Percentiles rank a stretch among this genome's conserved stretches.
These are phyloP conservation scores for Drosophila tanythrix DNA, from an alignment of 2,888 invertebrate species.

Conservation along the genomic window DNA sequence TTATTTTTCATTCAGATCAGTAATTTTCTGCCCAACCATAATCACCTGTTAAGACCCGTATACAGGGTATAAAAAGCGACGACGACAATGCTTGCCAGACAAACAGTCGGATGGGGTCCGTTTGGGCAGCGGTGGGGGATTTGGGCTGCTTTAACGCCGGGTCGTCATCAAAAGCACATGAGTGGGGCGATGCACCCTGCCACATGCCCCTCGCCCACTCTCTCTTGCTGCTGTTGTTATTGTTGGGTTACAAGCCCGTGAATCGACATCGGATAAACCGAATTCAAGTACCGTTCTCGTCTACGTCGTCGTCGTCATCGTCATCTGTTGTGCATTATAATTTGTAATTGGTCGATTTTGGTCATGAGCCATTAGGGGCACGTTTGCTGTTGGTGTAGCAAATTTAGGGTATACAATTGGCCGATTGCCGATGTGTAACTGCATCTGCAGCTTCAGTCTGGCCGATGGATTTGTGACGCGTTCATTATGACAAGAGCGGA, in stretches of 20 bases:
- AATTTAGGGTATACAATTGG: background rate
- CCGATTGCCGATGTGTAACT: background rate
- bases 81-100: constrained; percentile 55
- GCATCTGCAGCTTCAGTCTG: background rate
- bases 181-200: constrained; percentile 31
- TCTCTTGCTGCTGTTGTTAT: background rate
- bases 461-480: constrained; percentile 8
- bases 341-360: constrained; percentile 42
- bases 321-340: constrained; percentile 70
- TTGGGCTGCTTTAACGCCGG: constrained; percentile 25
- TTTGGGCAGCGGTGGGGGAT: background rate
- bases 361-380: constrained; percentile 47
- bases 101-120: constrained; percentile 37
- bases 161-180: constrained; percentile 67
- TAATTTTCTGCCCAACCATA: background rate
- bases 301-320: constrained; percentile 21
- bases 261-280: constrained; percentile 18
- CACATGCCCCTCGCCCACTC: background rate
- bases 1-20: background rate
- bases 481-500: background rate
- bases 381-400: constrained; percentile 1
- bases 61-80: constrained; percentile 34
- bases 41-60: background rate
- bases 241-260: background rate
- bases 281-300: constrained; percentile 6